A percentile compares a stretch with the other conserved stretches of the same genome.
These are phyloP conservation scores for Diglossa cyanea DNA, from an alignment of 2,797 vertebrate genomes.

Conservation along the genomic window DNA sequence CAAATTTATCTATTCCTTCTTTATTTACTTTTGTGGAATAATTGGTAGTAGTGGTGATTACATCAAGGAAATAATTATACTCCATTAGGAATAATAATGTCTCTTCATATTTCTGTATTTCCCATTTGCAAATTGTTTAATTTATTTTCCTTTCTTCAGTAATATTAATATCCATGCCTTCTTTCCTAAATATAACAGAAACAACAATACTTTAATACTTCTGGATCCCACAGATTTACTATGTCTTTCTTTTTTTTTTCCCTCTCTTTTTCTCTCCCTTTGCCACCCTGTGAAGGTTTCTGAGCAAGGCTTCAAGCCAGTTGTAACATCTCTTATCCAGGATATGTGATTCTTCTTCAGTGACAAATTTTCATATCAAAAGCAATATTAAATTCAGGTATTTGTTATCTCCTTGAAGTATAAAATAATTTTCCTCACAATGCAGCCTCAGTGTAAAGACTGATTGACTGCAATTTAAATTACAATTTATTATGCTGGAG, in stretches of 20 bases:
- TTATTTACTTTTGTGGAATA: background rate
- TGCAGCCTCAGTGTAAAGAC: background rate
- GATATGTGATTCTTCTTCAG: background rate
- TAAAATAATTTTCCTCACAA: background rate
- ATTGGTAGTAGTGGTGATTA: background rate
- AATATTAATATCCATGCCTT: background rate
- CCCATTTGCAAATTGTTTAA: background rate
- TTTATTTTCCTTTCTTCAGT: background rate
- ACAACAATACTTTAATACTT: background rate
- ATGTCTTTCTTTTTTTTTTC: background rate
- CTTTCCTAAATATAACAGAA: background rate
- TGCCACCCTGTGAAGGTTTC: background rate
- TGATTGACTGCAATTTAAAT: background rate
- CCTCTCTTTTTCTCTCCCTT: background rate
- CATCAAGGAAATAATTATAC: background rate
- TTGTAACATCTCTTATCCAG: background rate
- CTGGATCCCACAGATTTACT: background rate
- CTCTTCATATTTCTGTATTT: background rate
- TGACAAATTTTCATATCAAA: background rate
- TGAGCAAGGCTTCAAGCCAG: background rate
- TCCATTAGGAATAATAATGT: background rate
- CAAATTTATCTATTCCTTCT: background rate
- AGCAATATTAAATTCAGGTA: background rate
- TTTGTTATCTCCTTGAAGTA: background rate
- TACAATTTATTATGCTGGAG: background rate